phyloP scores from a whole-genome alignment of 2,888 invertebrate species.

The Zaprionus lineosus region DNA sequence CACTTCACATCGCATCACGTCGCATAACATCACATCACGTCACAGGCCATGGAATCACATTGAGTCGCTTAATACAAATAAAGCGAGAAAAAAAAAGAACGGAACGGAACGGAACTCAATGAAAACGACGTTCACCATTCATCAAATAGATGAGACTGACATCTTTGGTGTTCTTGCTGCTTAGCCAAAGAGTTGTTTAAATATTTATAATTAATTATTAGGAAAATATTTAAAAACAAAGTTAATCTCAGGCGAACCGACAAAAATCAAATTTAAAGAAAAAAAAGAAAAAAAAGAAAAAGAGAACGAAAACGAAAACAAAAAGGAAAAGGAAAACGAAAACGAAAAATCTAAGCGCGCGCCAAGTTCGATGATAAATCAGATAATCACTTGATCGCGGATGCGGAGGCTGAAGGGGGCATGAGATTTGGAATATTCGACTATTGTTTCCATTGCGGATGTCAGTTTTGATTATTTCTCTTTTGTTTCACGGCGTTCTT shows the following conservation, averaged over 20 bases:
- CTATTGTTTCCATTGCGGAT: slow-evolving; percentile 71
- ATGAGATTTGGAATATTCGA: slow-evolving; percentile 19
- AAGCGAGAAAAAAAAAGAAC: slow-evolving; percentile 6
- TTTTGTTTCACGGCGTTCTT: slow-evolving; percentile 11
- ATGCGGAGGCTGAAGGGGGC: slow-evolving; percentile 8
- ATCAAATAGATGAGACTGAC: slow-evolving; percentile 54
- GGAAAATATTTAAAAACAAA: slow-evolving; percentile 60
- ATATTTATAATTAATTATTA: slow-evolving; percentile 73
- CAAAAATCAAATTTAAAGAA: slow-evolving; percentile 13
- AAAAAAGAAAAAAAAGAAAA: slow-evolving; percentile 20
- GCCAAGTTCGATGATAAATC: slow-evolving; percentile 59
- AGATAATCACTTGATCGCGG: slow-evolving; percentile 22
- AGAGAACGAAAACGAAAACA: slow-evolving; percentile 15
- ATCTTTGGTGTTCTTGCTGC: slow-evolving; percentile 34
- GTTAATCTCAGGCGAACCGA: neutral
- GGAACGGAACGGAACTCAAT: slow-evolving; percentile 67
- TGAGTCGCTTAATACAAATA: neutral
- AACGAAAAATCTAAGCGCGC: slow-evolving; percentile 54
- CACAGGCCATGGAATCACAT: no score
- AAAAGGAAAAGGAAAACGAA: slow-evolving; percentile 23
- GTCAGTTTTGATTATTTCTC: slow-evolving; percentile 59
- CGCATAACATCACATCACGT: no score
- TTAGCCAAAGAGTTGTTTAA: slow-evolving; percentile 61
- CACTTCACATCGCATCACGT: no score
- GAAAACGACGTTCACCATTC: slow-evolving; percentile 57